These are phyloP conservation scores for Halictus rubicundus DNA, from an alignment of 1,140 invertebrate species.

Conservation along the genomic window DNA sequence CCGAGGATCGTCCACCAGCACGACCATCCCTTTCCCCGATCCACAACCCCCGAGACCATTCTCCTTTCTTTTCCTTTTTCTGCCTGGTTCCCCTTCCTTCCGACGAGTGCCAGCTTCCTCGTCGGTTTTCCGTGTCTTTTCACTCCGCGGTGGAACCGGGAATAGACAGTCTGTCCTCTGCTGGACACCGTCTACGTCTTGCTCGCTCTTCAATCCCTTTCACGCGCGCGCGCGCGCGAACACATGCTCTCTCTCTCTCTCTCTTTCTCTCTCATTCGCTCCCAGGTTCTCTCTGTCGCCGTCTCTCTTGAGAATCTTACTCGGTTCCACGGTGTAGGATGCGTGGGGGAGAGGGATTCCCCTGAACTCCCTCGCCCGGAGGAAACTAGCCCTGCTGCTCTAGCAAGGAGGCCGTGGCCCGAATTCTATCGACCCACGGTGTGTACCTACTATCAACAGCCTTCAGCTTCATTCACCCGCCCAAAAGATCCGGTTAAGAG, in stretches of 20 bases:
- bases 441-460: slow-evolving; percentile 62
- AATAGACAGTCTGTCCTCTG: slow-evolving; percentile 7
- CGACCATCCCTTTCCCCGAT: background rate
- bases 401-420: slow-evolving; percentile 63
- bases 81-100: slow-evolving; percentile 12
- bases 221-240: slow-evolving; percentile 1
- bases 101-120: slow-evolving; percentile 40
- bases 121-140: slow-evolving; percentile 53
- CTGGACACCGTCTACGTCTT: background rate
- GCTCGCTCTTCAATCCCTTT: background rate
- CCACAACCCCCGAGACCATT: slow-evolving; percentile 16
- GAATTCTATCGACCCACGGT: slow-evolving; percentile 66
- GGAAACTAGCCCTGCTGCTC: slow-evolving; percentile 47
- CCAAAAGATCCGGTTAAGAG: slow-evolving; percentile 60
- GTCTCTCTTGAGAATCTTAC: background rate
- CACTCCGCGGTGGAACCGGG: slow-evolving; percentile 17
- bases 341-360: background rate
- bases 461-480: slow-evolving; percentile 60
- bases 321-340: background rate
- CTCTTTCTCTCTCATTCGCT: too few relatives aligned
- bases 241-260: too few relatives aligned
- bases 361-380: background rate
- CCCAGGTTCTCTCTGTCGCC: too few relatives aligned
- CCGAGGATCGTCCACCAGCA: slow-evolving; percentile 15
- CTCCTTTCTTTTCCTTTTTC: slow-evolving; percentile 26